Base-by-base conservation (phyloP, 2,797 vertebrate species). In the Premnoplex brunnescens region DNA sequence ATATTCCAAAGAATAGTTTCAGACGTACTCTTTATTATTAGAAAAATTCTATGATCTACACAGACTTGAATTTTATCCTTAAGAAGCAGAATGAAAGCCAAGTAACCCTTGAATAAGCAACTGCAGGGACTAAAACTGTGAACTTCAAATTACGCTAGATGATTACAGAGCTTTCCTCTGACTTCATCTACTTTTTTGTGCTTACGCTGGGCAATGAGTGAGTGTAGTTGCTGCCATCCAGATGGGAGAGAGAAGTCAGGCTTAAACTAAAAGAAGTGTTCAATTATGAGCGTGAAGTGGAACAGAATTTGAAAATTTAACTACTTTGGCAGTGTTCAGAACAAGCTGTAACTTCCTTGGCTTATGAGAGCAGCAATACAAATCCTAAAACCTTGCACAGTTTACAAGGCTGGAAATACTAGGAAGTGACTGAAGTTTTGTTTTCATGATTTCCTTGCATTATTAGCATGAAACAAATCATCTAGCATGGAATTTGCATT, bases 401-500 rank as follows among this genome's bases (percentile, higher is more conserved):
- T 36, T 67, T 80, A 13, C 2, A 66, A 66, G 12, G 36, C 7
- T 62, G 36, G 6, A 86, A 93, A 52, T 80, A 77, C 14, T 0
- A n/a, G 8, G 1, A 8, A 4, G 7, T 89, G 11, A 24, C 1
- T 2, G 2, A 74, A 37, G 58, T 41, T 27, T 17, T 3, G 18
- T 62, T 55, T 44, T 15, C 18, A 48, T 46, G 0, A 24, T 46
- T 69, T 80, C 21, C 22, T 66, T 68, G 7, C 6, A 36, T 66
- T 64, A 46, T 56, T 22, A 43, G 2, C 18, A 71, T 41, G 12
- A 85, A 56, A 55, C 17, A 41, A 66, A 59, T 46, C 5, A 62
- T 19, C 14, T 52, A 52, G n/a, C 12, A 22, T 18, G 30, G 14
- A 76, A 59, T 82, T 67, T 71, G 6, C 22, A 30, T 59, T 84